Evolutionary conservation across 2,888 invertebrate genomes (phyloP), one percentile per base, ranked within the genome.

Genomic region (Melipona bicolor): DNA sequence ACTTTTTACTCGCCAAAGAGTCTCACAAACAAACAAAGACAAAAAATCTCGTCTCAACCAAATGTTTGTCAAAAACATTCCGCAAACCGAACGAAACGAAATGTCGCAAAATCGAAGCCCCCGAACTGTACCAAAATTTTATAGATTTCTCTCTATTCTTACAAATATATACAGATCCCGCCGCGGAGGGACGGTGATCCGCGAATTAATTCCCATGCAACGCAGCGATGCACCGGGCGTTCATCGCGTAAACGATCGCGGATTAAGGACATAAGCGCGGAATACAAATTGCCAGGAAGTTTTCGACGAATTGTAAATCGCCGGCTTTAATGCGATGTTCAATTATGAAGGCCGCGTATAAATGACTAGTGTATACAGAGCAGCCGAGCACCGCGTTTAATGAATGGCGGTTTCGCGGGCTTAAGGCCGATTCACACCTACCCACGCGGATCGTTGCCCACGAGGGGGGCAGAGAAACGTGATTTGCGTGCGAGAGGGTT

Each of bases 351-450:
- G 71, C 79, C 67, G 78, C 78, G 87, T 84, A 87, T 82, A 88
- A 88, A 88, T 86, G 84, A 88, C 84, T 76, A 67, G 81, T 86
- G 88, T 76, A 84, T 80, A 69, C 85, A 73, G 69, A 79, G 21
- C 50, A 27, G 65, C 36, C 50, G 69, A 67, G 72, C 24, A 70
- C 79, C 64, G 64, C 43, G 52, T 74, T 74, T 89, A 89, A 89
- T 86, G 89, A 89, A 87, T 87, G 79, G 89, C 77, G 89, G 87
- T 86, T 85, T 84, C 86, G 83, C 78, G 84, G 87, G 84, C 79
- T 83, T 88, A 86, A 84, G 82, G 59, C 62, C 36, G 72, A 69
- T 65, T 78, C 86, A 75, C 76, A 77, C 83, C 76, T 83, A 81
- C 70, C 65, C 64, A 13, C 72, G 71, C 36, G 72, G 62, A 74